A percentile compares a stretch with the other conserved stretches of the same genome.
Evolutionary conservation across 2,888 invertebrate genomes (phyloP).

Genomic region (Tetragnatha montana): DNA sequence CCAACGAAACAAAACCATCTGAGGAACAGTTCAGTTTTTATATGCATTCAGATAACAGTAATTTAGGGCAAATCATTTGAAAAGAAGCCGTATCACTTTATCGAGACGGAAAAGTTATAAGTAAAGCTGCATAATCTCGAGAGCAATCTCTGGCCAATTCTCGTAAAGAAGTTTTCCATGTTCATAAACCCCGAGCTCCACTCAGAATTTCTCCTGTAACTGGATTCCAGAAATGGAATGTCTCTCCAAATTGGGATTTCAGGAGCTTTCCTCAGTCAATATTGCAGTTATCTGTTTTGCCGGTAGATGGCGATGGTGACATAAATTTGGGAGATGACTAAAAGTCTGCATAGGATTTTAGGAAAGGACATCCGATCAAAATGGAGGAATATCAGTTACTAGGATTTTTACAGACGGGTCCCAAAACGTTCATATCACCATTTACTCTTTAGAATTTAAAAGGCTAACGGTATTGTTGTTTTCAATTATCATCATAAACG

Average conservation of each 20-base stretch:
- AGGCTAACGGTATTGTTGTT: too few relatives aligned
- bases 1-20: background rate
- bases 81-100: background rate
- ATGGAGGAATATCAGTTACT: too few relatives aligned
- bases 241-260: background rate
- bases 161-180: background rate
- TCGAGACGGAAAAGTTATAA: background rate
- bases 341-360: background rate
- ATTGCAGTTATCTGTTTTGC: background rate
- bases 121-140: background rate
- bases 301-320: slow-evolving; percentile 24
- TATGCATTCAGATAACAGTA: background rate
- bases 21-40: background rate
- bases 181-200: background rate
- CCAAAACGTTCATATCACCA: too few relatives aligned
- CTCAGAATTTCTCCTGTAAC: background rate
- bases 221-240: background rate
- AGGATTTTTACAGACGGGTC: too few relatives aligned
- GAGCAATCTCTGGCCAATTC: background rate
- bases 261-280: background rate
- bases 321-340: background rate
- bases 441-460: too few relatives aligned
- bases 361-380: background rate
- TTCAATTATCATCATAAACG: too few relatives aligned
- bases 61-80: background rate